Base-by-base conservation (phyloP, 2,888 invertebrate species). In the Zygothrica quintamaculata region DNA sequence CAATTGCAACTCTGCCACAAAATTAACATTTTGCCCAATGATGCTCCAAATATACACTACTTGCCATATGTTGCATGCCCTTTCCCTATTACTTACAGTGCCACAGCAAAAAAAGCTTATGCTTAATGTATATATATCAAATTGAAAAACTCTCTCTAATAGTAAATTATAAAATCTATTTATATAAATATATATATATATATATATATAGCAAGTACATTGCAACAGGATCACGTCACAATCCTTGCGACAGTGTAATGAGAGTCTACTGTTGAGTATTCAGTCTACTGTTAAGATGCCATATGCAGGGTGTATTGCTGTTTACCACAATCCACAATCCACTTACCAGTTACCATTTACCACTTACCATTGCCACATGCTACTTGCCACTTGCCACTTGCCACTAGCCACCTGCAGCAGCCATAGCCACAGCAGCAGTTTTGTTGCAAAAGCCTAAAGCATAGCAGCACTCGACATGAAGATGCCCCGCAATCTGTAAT, bases 401-500 rank as follows among this genome's bases (percentile, higher is more conserved):
- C 7, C 5, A 29, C 7, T 9, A 29, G 29, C 29, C 7, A n/a
- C 29, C 36, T 34, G 53, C 4, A 8, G 39, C 39, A 9, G 9
- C 43, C 36, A 9, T 5, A 31, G 55, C 34, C 9, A 7, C 9
- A 12, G 43, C 11, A 29, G 59, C 39, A 33, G 37, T 34, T 44
- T 43, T 43, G 31, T 34, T 9, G 15, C 15, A 26, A 39, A 11
- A 15, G 6, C 29, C 22, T 25, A 48, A 26, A 33, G 33, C 39
- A n/a, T n/a, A n/a, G 16, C 1, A 52, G 48, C 67, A 55, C 59
- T 61, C 58, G 56, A 78, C 82, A 74, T 67, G 73, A 77, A 77
- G 80, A 61, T 55, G 79, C 61, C n/a, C 57, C 66, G 60, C 72
- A 70, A 72, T 77, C 70, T 84, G 77, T 78, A 80, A 77, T 74